Evolutionary conservation across 2,797 vertebrate genomes (phyloP).

Genomic region (Paratrypauchen microcephalus): DNA sequence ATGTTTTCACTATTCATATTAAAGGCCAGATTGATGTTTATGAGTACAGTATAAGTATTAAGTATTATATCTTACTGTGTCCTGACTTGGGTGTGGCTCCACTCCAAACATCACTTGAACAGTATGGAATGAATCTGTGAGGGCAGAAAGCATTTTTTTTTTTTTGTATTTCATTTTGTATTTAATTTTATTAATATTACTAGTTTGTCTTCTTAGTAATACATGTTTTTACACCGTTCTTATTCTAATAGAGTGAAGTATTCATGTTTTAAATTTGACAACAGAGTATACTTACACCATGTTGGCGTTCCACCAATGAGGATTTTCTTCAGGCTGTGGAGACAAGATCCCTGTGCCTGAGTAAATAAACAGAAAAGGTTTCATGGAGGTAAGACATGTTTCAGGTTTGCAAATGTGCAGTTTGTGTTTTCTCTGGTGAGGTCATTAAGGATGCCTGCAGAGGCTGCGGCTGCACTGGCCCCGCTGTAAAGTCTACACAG

Average conservation of each 20-base stretch:
- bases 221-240: not conserved
- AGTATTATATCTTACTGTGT: constrained; percentile 78
- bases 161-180: not conserved
- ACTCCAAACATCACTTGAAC: constrained; percentile 97
- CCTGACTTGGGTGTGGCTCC: constrained; percentile 86
- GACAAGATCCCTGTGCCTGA: constrained; percentile 93
- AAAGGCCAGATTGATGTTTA: not conserved
- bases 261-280: not conserved
- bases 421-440: constrained; percentile 83
- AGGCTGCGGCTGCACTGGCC: constrained; percentile 23
- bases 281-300: constrained; percentile 86
- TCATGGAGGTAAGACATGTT: not conserved
- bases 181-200: not conserved
- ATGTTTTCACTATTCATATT: too few species aligned
- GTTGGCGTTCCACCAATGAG: constrained; percentile 98
- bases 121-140: constrained; percentile 91
- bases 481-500: constrained; percentile 29
- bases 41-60: not conserved
- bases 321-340: constrained; percentile 93
- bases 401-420: constrained; percentile 51
- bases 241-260: not conserved
- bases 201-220: not conserved
- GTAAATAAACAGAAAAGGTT: constrained; percentile 2
- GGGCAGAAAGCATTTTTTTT: not conserved
- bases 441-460: constrained; percentile 79